Evolutionary conservation across 2,113 vertebrate genomes (phyloP).

Genomic region (Larimichthys polyactis): DNA sequence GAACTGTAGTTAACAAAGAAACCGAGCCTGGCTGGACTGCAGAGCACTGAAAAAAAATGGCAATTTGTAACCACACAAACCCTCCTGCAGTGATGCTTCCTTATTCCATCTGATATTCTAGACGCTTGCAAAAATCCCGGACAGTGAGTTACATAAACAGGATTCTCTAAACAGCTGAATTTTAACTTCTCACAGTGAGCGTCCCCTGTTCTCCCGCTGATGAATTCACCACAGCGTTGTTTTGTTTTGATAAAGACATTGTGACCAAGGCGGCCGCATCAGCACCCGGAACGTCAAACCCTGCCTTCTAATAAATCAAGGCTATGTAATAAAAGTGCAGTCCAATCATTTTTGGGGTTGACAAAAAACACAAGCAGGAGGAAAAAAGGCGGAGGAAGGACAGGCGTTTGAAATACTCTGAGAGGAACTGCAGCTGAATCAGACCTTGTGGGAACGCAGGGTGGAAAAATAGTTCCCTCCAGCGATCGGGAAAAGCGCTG

Average conservation of each 20-base stretch:
- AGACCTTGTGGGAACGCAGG: conserved; percentile 59
- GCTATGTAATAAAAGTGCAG: conserved; percentile 4
- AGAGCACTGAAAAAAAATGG: conserved; percentile 15
- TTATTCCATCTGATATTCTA: conserved; percentile 12
- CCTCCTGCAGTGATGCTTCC: conserved; percentile 2
- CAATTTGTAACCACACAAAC: background rate
- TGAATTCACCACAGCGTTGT: background rate
- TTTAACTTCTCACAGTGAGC: background rate
- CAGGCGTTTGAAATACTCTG: conserved; percentile 32
- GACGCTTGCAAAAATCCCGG: background rate
- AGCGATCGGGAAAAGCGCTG: conserved; percentile 64
- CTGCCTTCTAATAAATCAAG: background rate
- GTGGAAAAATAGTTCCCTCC: conserved; percentile 50
- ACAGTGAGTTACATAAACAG: background rate
- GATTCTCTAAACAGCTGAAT: background rate
- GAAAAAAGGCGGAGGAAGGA: background rate
- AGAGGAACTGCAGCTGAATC: conserved; percentile 66
- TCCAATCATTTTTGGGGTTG: conserved; percentile 18
- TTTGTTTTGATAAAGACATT: conserved; percentile 2
- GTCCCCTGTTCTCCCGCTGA: background rate
- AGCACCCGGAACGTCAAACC: background rate
- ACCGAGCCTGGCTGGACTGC: background rate
- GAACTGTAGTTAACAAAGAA: conserved; percentile 33
- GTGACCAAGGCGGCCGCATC: background rate
- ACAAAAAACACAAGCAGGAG: conserved; percentile 4